Conservation (phyloP, 2,888 invertebrate species). For the Nycteola revayana region DNA sequence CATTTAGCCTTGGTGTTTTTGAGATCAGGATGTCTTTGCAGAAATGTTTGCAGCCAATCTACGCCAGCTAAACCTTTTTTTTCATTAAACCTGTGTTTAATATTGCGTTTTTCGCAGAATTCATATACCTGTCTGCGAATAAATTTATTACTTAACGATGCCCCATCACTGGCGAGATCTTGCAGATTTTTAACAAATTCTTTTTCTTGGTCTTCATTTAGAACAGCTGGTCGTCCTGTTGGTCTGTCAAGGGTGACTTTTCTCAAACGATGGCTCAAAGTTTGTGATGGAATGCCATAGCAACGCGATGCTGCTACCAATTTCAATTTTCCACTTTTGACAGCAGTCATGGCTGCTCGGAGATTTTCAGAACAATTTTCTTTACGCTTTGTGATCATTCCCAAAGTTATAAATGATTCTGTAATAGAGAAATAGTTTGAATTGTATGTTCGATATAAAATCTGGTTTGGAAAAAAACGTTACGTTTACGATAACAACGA, state of each 20-base stretch:
- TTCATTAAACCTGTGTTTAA: not conserved
- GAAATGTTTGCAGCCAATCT: not conserved
- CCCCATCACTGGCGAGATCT: not conserved
- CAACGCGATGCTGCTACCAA: not conserved
- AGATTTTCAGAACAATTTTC: not conserved
- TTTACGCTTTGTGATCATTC: too few relatives aligned
- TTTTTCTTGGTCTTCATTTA: not conserved
- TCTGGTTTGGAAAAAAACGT: too few relatives aligned
- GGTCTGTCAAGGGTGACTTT: not conserved
- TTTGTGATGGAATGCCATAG: not conserved
- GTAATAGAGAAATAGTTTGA: too few relatives aligned
- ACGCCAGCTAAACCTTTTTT: not conserved
- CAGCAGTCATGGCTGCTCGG: not conserved
- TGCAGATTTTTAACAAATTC: not conserved
- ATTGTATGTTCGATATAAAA: too few relatives aligned
- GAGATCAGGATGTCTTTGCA: not conserved
- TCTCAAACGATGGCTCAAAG: not conserved
- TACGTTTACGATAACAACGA: too few relatives aligned
- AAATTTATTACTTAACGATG: not conserved
- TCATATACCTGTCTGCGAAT: not conserved
- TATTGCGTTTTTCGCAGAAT: not conserved
- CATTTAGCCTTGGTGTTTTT: too few relatives aligned
- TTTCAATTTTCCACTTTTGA: not conserved
- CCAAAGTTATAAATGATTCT: too few relatives aligned
- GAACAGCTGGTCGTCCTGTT: not conserved